Evolutionary conservation across 2,113 vertebrate species (phyloP), one percentile per base, ranked within the genome.

Genomic region (Zosterops pallidus): DNA sequence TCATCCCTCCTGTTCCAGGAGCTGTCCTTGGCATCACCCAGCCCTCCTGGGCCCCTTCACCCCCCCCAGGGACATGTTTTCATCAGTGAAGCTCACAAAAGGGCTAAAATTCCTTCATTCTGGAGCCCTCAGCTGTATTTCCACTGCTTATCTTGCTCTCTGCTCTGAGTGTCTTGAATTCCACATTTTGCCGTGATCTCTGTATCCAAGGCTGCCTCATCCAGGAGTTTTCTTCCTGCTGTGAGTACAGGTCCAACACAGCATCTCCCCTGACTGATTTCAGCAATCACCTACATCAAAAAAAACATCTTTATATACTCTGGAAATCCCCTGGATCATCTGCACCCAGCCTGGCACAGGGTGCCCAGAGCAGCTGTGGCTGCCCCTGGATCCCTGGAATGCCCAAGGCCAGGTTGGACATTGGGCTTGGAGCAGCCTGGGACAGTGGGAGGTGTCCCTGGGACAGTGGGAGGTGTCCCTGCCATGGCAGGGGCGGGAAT

Each of bases 11-110:
- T 9, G 41, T 21, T 28, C 12, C 37, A 6, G 78, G 42, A 35
- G 26, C 57, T 67, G 20, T 50, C 35, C 46, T 11, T 56, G 50
- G 56, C 4, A 17, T 6, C 12, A 12, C 19, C 41, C 42, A 47
- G 33, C 56, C 47, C 62, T 56, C 35, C 71, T 37, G 50, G 35
- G 7, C 22, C 12, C 33, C 53, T 55, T 23, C 8, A 14, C 2
- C 3, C 5, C 4, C 6, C 39, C 39, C 39, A 4, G 15, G 37
- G 42, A 24, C 1, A 2, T 9, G 5, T 14, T 63, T 17, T 2
- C 49, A 57, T 13, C 44, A 46, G 8, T 7, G 2, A 62, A 44
- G 5, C 33, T 33, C 39, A 15, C 0, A 0, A 71, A 76, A 65
- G 76, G 14, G 11, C 23, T 53, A 1, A 12, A 49, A 44, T 29